These are phyloP conservation scores for Malurus leucopterus DNA, from an alignment of 2,797 vertebrate species.

Conservation along the genomic window DNA sequence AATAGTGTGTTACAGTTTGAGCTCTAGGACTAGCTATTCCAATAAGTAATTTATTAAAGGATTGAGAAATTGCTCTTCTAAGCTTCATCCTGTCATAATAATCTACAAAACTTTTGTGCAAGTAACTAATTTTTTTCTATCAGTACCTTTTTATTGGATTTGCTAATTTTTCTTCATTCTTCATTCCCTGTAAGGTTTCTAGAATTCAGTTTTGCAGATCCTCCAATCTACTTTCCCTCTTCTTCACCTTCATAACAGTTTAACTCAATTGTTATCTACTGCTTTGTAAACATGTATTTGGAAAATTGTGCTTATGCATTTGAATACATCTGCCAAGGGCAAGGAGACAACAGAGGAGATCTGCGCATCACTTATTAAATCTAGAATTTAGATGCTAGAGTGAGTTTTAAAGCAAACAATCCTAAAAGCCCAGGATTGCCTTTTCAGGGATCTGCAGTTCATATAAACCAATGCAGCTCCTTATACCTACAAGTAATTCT, in stretches of 20 bases:
- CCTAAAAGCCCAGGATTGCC: background rate
- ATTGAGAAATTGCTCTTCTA: background rate
- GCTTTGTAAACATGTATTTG: background rate
- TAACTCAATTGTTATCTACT: background rate
- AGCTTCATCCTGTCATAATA: background rate
- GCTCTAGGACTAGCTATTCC: background rate
- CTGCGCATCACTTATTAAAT: background rate
- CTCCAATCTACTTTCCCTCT: background rate
- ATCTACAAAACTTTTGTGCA: background rate
- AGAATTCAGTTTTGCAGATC: background rate
- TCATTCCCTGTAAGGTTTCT: background rate
- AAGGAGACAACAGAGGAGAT: background rate
- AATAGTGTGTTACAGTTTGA: background rate
- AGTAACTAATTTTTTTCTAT: background rate
- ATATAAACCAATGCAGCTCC: background rate
- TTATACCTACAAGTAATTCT: background rate
- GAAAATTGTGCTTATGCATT: background rate
- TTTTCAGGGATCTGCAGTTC: background rate
- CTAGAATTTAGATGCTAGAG: background rate
- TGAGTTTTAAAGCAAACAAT: background rate
- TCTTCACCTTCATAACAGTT: background rate
- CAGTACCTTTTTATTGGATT: background rate
- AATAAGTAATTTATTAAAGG: background rate
- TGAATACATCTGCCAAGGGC: background rate
- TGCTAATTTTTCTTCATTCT: background rate